A percentile compares a stretch with the other conserved stretches of the same genome.
Evolutionary conservation across 2,888 invertebrate species (phyloP).

Genomic region (Drosophila leonis): DNA sequence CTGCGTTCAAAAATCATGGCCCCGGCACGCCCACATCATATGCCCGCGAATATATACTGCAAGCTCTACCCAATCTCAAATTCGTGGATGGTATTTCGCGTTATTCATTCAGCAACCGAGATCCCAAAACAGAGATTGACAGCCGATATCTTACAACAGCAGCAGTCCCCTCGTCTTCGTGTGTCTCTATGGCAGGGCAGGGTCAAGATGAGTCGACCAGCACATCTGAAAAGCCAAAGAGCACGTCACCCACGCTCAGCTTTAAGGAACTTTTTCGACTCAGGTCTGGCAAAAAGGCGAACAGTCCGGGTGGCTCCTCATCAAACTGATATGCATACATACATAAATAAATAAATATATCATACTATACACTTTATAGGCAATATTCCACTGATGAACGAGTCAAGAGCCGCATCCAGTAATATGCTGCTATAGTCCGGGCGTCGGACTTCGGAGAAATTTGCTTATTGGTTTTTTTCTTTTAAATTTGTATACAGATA

Average conservation of each 20-base stretch:
- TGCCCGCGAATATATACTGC: constrained; percentile 75
- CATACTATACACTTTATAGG: neutral
- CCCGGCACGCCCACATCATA: constrained; percentile 83
- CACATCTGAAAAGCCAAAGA: constrained; percentile 54
- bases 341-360: neutral
- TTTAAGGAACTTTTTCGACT: constrained; percentile 80
- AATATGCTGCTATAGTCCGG: constrained; percentile 30
- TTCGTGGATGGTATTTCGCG: constrained; percentile 79
- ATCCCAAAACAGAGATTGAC: constrained; percentile 3
- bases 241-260: constrained; percentile 60
- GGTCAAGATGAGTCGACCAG: constrained; percentile 58
- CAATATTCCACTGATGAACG: constrained; percentile 16
- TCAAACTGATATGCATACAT: constrained; percentile 64
- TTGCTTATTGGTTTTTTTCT: constrained; percentile 49
- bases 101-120: constrained; percentile 9
- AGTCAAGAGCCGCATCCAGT: neutral
- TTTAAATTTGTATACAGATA: no score
- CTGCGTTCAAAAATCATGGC: constrained; percentile 85
- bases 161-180: constrained; percentile 35
- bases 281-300: constrained; percentile 64
- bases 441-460: neutral
- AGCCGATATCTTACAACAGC: constrained; percentile 10
- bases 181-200: constrained; percentile 43
- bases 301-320: constrained; percentile 61
- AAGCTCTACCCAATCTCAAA: constrained; percentile 74